Evolutionary conservation across 2,888 invertebrate species (phyloP), one percentile per base, ranked within the genome.

Genomic region (Cheilosia variabilis): DNA sequence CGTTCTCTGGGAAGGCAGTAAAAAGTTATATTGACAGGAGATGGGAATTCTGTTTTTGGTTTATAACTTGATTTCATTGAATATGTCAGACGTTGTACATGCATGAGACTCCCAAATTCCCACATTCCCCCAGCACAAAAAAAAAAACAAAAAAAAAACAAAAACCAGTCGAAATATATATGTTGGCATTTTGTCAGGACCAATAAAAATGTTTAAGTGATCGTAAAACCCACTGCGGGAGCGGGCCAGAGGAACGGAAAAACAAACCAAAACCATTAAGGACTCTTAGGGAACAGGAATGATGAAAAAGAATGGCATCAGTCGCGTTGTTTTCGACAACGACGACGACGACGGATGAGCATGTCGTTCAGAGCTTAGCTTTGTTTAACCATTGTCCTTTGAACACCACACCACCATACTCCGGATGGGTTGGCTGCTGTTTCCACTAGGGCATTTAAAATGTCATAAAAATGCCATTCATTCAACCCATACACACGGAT

Each of bases 1-100:
- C 47, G n/a, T 13, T 19, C 41, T 37, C 27, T 19, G 27, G 52
- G 50, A 53, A 22, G 53, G 53, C 62, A 63, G 72, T 73, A 73
- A 73, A 73, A 73, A 73, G 62, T 73, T 66, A 66, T 76, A 81
- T 81, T 71, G 81, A 76, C 81, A 81, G 71, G 65, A 71, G 76
- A 47, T 37, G 69, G 65, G 55, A 69, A 65, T 77, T 45, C 66
- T 62, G 31, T 72, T 78, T 55, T 60, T 78, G 66, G 78, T 68
- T 84, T 84, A 84, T 84, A 84, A 79, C 79, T 84, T 84, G 79
- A 84, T 84, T 84, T 84, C 79, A 84, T 84, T 84, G 75, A 84
- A 84, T 47, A 69, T 73, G 73, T 65, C 73, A 79, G 73, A 75
- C 69, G 69, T 69, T 68, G 73, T 79, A 58, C 63, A 84, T 75